phyloP scores from a whole-genome alignment of 2,888 invertebrate genomes.

The Pandemis heparana region DNA sequence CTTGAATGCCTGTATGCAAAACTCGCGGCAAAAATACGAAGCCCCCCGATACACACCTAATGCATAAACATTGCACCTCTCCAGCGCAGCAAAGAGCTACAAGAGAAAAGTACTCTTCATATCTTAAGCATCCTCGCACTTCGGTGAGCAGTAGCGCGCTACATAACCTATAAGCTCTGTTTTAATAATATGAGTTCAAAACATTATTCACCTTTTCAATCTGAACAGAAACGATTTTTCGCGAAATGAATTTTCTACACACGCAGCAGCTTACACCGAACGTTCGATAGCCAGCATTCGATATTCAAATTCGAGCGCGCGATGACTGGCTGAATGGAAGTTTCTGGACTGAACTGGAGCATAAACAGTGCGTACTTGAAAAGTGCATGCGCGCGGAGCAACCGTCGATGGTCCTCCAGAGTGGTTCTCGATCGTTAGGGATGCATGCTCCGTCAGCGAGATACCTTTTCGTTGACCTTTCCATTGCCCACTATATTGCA shows the following conservation, averaged over 20 bases:
- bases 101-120: conserved; percentile 62
- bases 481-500: neutral
- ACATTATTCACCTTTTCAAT: neutral
- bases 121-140: conserved; percentile 59
- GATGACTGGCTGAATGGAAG: conserved; percentile 61
- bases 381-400: conserved; percentile 75
- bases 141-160: conserved; percentile 51
- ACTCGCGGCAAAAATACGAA: conserved; percentile 54
- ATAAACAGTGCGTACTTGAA: conserved; percentile 80
- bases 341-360: conserved; percentile 69
- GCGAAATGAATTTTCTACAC: conserved; percentile 35
- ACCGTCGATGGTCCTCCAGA: conserved; percentile 66
- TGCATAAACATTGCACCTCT: conserved; percentile 67
- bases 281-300: conserved; percentile 41
- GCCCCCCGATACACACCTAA: conserved; percentile 55
- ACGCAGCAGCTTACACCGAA: conserved; percentile 31
- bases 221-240: neutral
- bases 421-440: conserved; percentile 68
- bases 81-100: conserved; percentile 57
- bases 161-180: conserved; percentile 11
- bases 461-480: conserved; percentile 46
- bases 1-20: conserved; percentile 56
- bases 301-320: conserved; percentile 59
- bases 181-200: conserved; percentile 2
- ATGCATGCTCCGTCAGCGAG: conserved; percentile 52